Base-by-base conservation (phyloP, 1,140 invertebrate species). In the Drosophila nannoptera region DNA sequence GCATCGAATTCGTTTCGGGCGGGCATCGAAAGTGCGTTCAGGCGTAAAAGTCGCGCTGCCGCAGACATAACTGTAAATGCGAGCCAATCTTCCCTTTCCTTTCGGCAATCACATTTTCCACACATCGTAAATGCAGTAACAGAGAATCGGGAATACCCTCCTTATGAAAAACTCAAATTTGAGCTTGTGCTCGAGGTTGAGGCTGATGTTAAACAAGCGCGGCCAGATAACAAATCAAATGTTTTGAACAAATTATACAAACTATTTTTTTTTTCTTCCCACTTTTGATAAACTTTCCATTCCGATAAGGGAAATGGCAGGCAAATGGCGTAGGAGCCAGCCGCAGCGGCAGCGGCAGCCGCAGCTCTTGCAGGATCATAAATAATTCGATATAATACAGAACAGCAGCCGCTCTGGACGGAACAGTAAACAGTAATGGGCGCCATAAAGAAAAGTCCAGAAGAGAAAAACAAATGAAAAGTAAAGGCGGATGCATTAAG, bases 41-140 rank as follows among this genome's bases (percentile, higher is more conserved):
- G 56, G 54, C 73, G 73, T 76, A 76, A 83, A 65, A 54, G 8
- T 73, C 59, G 49, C 11, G 22, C 14, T 43, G 40, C 40, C 40
- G 7, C 40, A 43, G 43, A 62, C 61, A 48, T 54, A 60, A 73
- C 65, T 78, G 69, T 76, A 69, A 84, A 83, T 83, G 59, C 73
- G 69, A 62, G 54, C 60, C 65, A 80, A 84, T 84, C 80, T 66
- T 38, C 14, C 11, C 36, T 52, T 69, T 12, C 2, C 32, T 55
- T 61, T 60, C n/a, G 76, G 29, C 16, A 68, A 84, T 66, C 55
- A 58, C 50, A 70, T 84, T 70, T 77, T 77, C 66, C 70, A 70
- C 80, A 83, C 80, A 84, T 83, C 69, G 72, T 83, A 84, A 78
- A 72, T 59, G 38, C 48, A 53, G 35, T 16, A 50, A 22, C 22